Conservation (phyloP, 1,140 invertebrate species). For the Drosophila parabipectinata region DNA sequence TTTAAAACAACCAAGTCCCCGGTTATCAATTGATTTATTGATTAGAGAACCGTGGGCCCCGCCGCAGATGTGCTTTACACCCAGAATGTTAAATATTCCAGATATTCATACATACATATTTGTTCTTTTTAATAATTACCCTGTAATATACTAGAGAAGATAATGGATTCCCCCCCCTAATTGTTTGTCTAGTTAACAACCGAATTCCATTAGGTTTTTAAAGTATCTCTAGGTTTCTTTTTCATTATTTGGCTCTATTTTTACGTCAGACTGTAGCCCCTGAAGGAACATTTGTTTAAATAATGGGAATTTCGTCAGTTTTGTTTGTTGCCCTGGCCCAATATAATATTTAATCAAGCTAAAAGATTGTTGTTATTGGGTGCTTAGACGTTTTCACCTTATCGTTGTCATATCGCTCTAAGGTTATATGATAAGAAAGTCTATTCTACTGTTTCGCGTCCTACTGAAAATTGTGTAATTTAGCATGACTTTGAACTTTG, state of each 20-base stretch:
- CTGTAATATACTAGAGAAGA: neutral
- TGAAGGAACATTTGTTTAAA: slow-evolving; percentile 69
- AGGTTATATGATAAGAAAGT: slow-evolving; percentile 25
- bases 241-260: slow-evolving; percentile 32
- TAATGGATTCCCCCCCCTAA: slow-evolving; percentile 1
- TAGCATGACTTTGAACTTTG: slow-evolving; percentile 39
- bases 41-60: slow-evolving; percentile 11
- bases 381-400: slow-evolving; percentile 44
- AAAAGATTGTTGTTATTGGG: slow-evolving; percentile 42
- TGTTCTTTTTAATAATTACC: neutral
- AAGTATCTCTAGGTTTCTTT: neutral
- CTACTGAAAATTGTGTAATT: slow-evolving; percentile 31
- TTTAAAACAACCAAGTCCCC: slow-evolving; percentile 15
- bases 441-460: slow-evolving; percentile 10
- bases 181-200: slow-evolving; percentile 5
- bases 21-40: slow-evolving; percentile 46
- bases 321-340: slow-evolving; percentile 31
- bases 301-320: slow-evolving; percentile 62
- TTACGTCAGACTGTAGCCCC: slow-evolving; percentile 21
- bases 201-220: neutral
- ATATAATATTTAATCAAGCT: slow-evolving; percentile 69
- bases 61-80: slow-evolving; percentile 31
- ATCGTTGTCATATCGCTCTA: slow-evolving; percentile 46
- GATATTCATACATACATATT: neutral
- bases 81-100: slow-evolving; percentile 10